Percentiles rank a stretch among this genome's conserved stretches.
These are phyloP conservation scores for Triplophysa rosa DNA, from an alignment of 2,113 vertebrate genomes.

Conservation along the genomic window DNA sequence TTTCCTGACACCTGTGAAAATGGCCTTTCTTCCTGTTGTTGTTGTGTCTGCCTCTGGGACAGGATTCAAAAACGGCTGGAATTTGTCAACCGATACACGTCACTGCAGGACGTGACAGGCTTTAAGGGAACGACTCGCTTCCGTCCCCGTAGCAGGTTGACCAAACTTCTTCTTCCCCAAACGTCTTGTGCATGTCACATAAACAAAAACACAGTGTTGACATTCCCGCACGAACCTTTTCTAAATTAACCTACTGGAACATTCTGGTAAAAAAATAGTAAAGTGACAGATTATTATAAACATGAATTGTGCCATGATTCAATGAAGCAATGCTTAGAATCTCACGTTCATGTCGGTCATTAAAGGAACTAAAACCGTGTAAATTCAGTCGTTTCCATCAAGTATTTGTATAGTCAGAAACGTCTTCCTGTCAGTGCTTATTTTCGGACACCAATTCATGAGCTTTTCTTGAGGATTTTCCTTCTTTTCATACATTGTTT, in stretches of 20 bases:
- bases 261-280: neutral
- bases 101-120: slow-evolving; percentile 30
- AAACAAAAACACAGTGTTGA: slow-evolving; percentile 44
- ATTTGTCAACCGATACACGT: slow-evolving; percentile 69
- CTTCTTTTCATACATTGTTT: slow-evolving; percentile 77
- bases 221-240: neutral
- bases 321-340: neutral
- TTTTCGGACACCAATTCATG: slow-evolving; percentile 80
- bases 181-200: slow-evolving; percentile 31
- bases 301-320: neutral
- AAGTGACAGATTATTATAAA: neutral
- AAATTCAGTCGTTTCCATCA: neutral
- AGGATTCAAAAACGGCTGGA: slow-evolving; percentile 80
- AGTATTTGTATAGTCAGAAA: slow-evolving; percentile 10
- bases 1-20: slow-evolving; percentile 97
- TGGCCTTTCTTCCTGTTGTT: slow-evolving; percentile 95
- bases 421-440: slow-evolving; percentile 74
- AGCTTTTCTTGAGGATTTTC: slow-evolving; percentile 77
- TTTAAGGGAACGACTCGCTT: slow-evolving; percentile 50
- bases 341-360: neutral
- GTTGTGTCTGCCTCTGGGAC: slow-evolving; percentile 88
- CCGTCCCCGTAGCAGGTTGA: slow-evolving; percentile 40
- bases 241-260: neutral
- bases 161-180: slow-evolving; percentile 29
- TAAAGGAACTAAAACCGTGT: neutral